phyloP scores from a whole-genome alignment of 2,888 invertebrate genomes.

The Seira ritae region DNA sequence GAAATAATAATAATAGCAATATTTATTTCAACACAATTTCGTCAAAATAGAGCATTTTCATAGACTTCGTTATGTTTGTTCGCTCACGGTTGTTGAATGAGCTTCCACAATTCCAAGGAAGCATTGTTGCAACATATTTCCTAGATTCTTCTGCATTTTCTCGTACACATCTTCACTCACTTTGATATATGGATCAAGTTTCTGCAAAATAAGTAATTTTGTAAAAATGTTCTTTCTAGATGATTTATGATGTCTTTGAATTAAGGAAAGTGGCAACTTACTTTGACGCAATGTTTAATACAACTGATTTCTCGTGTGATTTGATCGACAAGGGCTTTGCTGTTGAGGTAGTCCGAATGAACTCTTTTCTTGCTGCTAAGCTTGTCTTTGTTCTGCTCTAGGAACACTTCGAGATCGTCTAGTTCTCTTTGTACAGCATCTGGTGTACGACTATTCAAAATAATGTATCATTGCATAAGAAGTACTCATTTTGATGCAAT shows the following conservation, averaged over 20 bases:
- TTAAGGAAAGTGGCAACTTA: not conserved
- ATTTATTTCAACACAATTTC: too few species aligned
- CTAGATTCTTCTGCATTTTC: conserved; percentile 24
- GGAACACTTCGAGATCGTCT: not conserved
- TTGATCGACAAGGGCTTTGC: conserved; percentile 1
- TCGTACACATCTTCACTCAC: conserved; percentile 17
- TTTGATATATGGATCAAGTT: conserved; percentile 38
- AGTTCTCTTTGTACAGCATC: conserved; percentile 24
- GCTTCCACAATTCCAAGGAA: conserved; percentile 28
- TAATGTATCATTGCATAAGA: too few species aligned
- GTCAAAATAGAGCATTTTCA: not conserved
- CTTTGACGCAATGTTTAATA: conserved; percentile 8
- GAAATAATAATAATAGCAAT: not conserved
- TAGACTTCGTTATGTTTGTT: too few species aligned
- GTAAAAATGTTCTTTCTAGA: not conserved
- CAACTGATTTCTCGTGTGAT: conserved; percentile 26
- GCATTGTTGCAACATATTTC: conserved; percentile 8
- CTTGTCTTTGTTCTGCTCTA: conserved; percentile 21
- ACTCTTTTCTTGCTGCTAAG: conserved; percentile 16
- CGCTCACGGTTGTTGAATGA: conserved; percentile 32
- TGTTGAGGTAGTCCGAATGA: conserved; percentile 1
- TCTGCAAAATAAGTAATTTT: conserved; percentile 26
- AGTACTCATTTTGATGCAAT: too few species aligned
- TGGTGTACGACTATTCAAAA: conserved; percentile 8
- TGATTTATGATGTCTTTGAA: not conserved